These are phyloP conservation scores for Upupa epops DNA, from an alignment of 2,113 vertebrate genomes.

Conservation along the genomic window DNA sequence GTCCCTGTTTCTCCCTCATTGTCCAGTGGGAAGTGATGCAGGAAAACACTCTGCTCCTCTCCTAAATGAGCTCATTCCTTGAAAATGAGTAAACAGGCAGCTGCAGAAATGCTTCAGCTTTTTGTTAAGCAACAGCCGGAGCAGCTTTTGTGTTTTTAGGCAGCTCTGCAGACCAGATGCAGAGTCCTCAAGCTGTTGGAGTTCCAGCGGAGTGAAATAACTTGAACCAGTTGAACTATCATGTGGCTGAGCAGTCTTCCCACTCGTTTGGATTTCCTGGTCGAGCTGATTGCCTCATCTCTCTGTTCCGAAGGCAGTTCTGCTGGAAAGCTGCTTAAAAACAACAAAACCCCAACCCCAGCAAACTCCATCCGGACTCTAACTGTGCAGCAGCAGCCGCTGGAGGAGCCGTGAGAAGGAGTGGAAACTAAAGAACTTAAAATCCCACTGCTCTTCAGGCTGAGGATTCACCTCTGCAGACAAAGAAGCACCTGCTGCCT, in stretches of 20 bases:
- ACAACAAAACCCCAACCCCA: neutral
- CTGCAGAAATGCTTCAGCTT: neutral
- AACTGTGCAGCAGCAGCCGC: slow-evolving; percentile 13
- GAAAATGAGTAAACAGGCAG: slow-evolving; percentile 34
- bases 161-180: neutral
- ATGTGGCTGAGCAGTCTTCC: neutral
- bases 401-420: slow-evolving; percentile 30
- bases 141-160: neutral
- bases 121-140: neutral
- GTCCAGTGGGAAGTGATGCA: neutral
- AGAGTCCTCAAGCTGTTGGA: neutral
- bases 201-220: neutral
- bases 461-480: neutral
- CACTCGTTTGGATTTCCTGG: neutral
- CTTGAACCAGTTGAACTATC: neutral
- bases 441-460: accelerated
- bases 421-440: neutral
- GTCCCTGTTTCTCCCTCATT: neutral
- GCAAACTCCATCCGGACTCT: neutral
- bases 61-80: slow-evolving; percentile 8
- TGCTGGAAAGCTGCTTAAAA: neutral
- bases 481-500: neutral
- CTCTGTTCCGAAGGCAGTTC: neutral
- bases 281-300: neutral
- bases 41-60: neutral